Conservation (phyloP, 2,888 invertebrate genomes). For the Leptogaster cylindrica region DNA sequence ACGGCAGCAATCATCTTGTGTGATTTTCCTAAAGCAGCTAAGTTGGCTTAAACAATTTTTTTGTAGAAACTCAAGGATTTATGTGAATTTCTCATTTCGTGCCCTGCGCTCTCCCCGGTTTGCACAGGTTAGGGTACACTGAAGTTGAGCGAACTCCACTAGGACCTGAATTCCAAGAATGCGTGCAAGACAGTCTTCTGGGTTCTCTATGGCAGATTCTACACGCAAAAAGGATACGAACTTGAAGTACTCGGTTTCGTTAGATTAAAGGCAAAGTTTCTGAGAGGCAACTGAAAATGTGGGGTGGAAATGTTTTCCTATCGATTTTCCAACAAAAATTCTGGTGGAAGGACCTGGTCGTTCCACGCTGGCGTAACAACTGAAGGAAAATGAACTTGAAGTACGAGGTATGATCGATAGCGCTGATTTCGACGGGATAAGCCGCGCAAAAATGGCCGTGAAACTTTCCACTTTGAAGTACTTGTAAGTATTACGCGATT, state of each 20-base stretch:
- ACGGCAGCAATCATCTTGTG: conserved; percentile 26
- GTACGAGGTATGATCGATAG: conserved; percentile 31
- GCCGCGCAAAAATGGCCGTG: neutral
- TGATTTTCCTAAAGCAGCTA: conserved; percentile 26
- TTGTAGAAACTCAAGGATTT: conserved; percentile 8
- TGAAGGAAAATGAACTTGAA: conserved; percentile 25
- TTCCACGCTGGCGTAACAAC: conserved; percentile 4
- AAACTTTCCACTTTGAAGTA: neutral
- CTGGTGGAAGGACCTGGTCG: too few relatives aligned
- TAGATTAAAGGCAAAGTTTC: neutral
- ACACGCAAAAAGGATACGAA: conserved; percentile 23
- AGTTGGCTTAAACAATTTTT: conserved; percentile 24
- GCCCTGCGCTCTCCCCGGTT: neutral
- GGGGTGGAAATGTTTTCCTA: neutral
- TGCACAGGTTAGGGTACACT: neutral
- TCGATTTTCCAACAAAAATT: conserved; percentile 33
- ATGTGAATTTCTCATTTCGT: conserved; percentile 24
- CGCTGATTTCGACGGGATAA: conserved; percentile 15
- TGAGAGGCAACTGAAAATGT: neutral
- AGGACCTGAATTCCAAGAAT: conserved; percentile 19
- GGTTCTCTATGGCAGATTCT: neutral
- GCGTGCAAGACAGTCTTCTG: conserved; percentile 15
- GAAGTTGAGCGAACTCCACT: neutral
- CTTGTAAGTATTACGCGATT: neutral
- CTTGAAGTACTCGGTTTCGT: conserved; percentile 2